These are phyloP conservation scores for Trileptium ribeirensis DNA, from an alignment of 2,888 invertebrate genomes.

Conservation along the genomic window DNA sequence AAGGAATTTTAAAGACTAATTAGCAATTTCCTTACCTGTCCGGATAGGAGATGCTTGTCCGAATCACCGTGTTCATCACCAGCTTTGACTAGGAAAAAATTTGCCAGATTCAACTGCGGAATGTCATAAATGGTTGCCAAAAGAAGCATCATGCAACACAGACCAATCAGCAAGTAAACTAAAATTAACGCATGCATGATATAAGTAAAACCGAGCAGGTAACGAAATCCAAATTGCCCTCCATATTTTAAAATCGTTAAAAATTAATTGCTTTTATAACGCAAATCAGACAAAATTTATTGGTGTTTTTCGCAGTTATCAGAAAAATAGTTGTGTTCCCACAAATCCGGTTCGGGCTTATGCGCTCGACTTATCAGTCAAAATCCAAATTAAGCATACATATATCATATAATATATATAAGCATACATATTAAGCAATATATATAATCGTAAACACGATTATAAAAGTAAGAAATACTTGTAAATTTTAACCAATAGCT, in stretches of 20 bases:
- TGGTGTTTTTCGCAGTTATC: too few species aligned
- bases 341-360: background rate
- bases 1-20: too few species aligned
- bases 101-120: conserved; percentile 74
- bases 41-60: background rate
- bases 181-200: too few species aligned
- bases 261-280: too few species aligned
- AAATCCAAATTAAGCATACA: conserved; percentile 17
- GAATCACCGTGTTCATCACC: conserved; percentile 49
- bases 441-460: background rate
- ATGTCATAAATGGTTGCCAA: conserved; percentile 79
- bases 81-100: conserved; percentile 64
- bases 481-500: too few species aligned
- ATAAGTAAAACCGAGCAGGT: too few species aligned
- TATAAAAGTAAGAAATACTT: too few species aligned
- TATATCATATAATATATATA: background rate
- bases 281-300: too few species aligned
- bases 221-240: too few species aligned
- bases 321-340: too few species aligned
- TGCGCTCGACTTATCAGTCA: background rate
- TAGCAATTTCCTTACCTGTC: too few species aligned
- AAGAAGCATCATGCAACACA: conserved; percentile 74
- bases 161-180: conserved; percentile 72
- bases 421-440: background rate
- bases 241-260: too few species aligned